Conservation (phyloP, 1,140 invertebrate genomes). For the Sycophaga agraensis region DNA sequence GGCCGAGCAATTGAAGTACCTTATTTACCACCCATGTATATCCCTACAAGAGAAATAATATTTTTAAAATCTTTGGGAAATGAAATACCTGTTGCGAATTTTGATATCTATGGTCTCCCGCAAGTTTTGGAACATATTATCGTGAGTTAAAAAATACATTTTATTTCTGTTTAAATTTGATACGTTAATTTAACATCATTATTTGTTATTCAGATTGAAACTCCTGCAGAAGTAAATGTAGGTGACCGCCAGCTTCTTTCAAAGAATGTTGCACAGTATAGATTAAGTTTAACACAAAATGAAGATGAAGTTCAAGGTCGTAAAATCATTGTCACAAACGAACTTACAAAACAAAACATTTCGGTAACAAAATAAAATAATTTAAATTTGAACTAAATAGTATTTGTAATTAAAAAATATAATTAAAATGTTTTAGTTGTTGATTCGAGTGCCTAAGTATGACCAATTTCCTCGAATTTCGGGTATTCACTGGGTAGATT, state of each 20-base stretch:
- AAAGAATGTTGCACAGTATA: conserved; percentile 43
- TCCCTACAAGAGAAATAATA: conserved; percentile 49
- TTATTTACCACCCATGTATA: conserved; percentile 50
- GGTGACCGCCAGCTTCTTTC: conserved; percentile 36
- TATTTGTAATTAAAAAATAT: neutral
- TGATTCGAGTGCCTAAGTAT: conserved; percentile 47
- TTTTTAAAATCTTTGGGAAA: conserved; percentile 42
- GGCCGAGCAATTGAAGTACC: conserved; percentile 46
- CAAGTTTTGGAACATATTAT: conserved; percentile 47
- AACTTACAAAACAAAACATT: conserved; percentile 54
- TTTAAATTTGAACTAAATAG: neutral
- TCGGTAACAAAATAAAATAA: conserved; percentile 47
- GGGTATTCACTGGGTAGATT: conserved; percentile 50
- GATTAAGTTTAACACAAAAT: conserved; percentile 46
- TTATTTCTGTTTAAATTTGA: no score
- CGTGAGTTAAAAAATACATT: conserved; percentile 41
- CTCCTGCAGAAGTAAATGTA: conserved; percentile 49
- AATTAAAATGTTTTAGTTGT: conserved; percentile 38
- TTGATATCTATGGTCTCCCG: conserved; percentile 50
- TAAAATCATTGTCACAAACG: conserved; percentile 48
- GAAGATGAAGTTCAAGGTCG: conserved; percentile 52
- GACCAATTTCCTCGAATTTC: conserved; percentile 44
- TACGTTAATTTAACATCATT: no score
- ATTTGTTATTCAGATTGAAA: conserved; percentile 40
- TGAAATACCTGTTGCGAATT: conserved; percentile 37